Evolutionary conservation across 2,888 invertebrate genomes (phyloP), one percentile per base, ranked within the genome.

Genomic region (Anthrax anthrax): DNA sequence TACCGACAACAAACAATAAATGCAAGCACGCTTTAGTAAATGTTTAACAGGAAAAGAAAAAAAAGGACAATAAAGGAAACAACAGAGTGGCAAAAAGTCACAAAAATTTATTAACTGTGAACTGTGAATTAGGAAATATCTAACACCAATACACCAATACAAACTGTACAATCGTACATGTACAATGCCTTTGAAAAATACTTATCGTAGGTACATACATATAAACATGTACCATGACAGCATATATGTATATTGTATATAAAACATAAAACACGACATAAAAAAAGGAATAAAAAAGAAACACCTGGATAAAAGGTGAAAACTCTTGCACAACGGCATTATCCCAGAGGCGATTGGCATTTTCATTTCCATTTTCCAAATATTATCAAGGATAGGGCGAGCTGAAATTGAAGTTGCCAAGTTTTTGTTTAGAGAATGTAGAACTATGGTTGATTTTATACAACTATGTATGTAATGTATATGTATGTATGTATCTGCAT

Each of bases 81-180:
- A 42, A 29, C 37, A 42, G 42, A 46, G 42, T 41, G 41, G 46
- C 46, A 37, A 41, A 45, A 40, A 46, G 46, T 46, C 46, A 46
- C 41, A 46, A 46, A 45, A 46, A 46, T 41, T 46, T 46, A 46
- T 46, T 46, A 46, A 46, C 46, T 46, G 46, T 42, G 29, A 32
- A 32, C 6, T 32, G 29, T 32, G 46, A 46, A 46, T 46, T 46
- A 46, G 46, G 39, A 46, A 46, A 42, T 41, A 46, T 40, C 40
- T 34, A 32, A 36, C 42, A 34, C 18, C 12, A n/a, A 37, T 23
- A 43, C 45, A 40, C 36, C 19, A 27, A 29, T n/a, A n/a, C n/a
- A n/a, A n/a, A n/a, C n/a, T n/a, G n/a, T n/a, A n/a, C n/a, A n/a
- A n/a, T n/a, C n/a, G n/a, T n/a, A n/a, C n/a, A n/a, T n/a, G n/a